Conservation (phyloP, 2,797 vertebrate species). For the Poeciliopsis gracilis region DNA sequence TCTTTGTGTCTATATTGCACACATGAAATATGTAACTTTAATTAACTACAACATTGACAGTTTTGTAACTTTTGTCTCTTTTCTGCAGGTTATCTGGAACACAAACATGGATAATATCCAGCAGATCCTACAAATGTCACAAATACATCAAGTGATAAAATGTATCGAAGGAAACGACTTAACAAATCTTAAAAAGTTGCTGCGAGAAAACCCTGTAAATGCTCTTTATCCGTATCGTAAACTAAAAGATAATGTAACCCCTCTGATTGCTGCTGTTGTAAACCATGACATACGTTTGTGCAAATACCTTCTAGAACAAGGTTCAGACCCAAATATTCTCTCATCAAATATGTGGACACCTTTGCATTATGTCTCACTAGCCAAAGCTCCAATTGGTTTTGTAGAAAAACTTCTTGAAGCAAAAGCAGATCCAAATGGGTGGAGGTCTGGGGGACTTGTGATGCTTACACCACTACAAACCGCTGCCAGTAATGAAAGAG, state of each 20-base stretch:
- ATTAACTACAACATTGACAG: background rate
- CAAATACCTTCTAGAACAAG: constrained; percentile 4
- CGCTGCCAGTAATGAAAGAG: constrained; percentile 27
- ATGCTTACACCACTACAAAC: constrained; percentile 23
- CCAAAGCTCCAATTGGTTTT: constrained; percentile 24
- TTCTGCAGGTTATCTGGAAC: constrained; percentile 25
- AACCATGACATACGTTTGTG: background rate
- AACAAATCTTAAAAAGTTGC: background rate
- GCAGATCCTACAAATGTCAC: fast-evolving
- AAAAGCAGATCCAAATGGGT: constrained; percentile 44
- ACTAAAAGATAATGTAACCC: constrained; percentile 34
- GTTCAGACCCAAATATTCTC: constrained; percentile 19
- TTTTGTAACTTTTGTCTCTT: fast-evolving
- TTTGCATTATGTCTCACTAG: constrained; percentile 49
- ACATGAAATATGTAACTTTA: background rate
- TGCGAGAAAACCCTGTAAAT: constrained; percentile 31
- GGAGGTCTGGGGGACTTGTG: fast-evolving
- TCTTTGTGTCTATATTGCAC: background rate
- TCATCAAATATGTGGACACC: fast-evolving
- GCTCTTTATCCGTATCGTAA: constrained; percentile 26
- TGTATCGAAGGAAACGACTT: constrained; percentile 15
- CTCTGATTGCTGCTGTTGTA: constrained; percentile 47
- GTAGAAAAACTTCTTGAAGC: constrained; percentile 44
- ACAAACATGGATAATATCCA: constrained; percentile 1
- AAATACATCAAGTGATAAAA: constrained; percentile 45